Percentiles rank a stretch among this genome's conserved stretches.
phyloP scores from a whole-genome alignment of 2,113 vertebrate species.

The Burhinus oedicnemus region DNA sequence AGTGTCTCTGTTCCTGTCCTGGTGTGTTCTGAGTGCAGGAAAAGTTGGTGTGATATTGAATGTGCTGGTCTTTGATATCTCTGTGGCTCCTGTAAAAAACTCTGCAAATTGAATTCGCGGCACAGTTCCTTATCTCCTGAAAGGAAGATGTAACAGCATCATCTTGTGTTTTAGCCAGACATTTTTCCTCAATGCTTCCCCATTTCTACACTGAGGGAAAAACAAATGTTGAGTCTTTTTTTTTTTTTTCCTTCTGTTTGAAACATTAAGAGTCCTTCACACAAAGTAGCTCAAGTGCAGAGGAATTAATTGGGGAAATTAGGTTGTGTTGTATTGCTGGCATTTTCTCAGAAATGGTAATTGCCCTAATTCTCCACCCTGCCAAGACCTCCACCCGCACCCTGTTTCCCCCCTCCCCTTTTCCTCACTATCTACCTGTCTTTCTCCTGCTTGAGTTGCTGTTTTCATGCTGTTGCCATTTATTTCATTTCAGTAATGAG shows the following conservation, averaged over 20 bases:
- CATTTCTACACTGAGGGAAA: not conserved
- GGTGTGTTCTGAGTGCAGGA: not conserved
- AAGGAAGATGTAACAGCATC: constrained; percentile 12
- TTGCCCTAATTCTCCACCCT: constrained; percentile 74
- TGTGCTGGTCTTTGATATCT: not conserved
- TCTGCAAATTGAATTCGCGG: not conserved
- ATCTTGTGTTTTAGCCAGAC: not conserved
- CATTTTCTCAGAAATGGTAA: constrained; percentile 67
- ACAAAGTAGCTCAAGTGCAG: constrained; percentile 39
- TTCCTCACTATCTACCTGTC: constrained; percentile 11
- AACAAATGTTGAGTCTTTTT: not conserved
- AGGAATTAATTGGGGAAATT: constrained; percentile 80
- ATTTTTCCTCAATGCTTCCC: not conserved
- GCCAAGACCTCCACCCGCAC: constrained; percentile 32
- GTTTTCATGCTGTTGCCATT: constrained; percentile 55
- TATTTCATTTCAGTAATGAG: constrained; percentile 56
- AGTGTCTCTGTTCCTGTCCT: constrained; percentile 22
- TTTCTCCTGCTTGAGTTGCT: constrained; percentile 49
- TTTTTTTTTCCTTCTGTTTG: not conserved
- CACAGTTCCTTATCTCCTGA: not conserved
- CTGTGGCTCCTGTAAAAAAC: not conserved
- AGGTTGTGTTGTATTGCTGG: constrained; percentile 77
- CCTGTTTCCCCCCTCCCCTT: not conserved
- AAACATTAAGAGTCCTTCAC: constrained; percentile 43
- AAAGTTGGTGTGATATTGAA: constrained; percentile 44